Evolutionary conservation across 2,797 vertebrate genomes (phyloP), one percentile per base, ranked within the genome.

Genomic region (Florisuga fusca): DNA sequence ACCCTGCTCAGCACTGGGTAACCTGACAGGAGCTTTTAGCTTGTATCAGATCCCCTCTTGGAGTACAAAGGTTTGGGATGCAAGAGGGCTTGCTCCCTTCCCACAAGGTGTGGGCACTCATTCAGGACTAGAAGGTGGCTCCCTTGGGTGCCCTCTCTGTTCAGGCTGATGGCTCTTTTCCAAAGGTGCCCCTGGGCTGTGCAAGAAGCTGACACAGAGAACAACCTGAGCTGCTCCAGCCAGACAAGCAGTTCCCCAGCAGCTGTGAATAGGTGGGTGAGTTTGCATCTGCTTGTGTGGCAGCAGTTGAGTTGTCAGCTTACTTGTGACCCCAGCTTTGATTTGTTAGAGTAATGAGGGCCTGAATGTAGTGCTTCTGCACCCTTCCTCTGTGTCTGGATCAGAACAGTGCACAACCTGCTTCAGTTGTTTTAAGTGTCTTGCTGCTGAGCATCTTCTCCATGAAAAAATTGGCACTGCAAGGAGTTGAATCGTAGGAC

Each of bases 231-330:
- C 67, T 85, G 12, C 23, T 17, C 36, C 0, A 3, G 46, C 41
- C 15, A 14, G 53, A 59, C n/a, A 50, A 84, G 58, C 77, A 50
- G 33, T 68, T 92, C 38, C 38, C 38, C 13, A n/a, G 2, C 41
- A 48, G 66, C 48, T 7, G 20, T 91, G 72, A 92, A 81, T 71
- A 61, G 1, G 15, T 69, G 51, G 26, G 64, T 89, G 93, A 89
- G 51, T 94, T 84, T 79, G 93, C 89, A 79, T 43, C 34, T 93
- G 51, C 36, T n/a, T 15, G 34, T 55, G 33, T 1, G 1, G 69
- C 0, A 0, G 67, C 76, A 58, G 51, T 31, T 83, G 31, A 14
- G 64, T 61, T 80, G 20, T 1, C 53, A 16, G 57, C 54, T 45
- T 83, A 7, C 31, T 45, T 73, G 64, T 26, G 76, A 59, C 83